Percentiles rank a stretch among this genome's conserved stretches.
phyloP scores from a whole-genome alignment of 2,113 vertebrate genomes.

The Podarcis muralis region DNA sequence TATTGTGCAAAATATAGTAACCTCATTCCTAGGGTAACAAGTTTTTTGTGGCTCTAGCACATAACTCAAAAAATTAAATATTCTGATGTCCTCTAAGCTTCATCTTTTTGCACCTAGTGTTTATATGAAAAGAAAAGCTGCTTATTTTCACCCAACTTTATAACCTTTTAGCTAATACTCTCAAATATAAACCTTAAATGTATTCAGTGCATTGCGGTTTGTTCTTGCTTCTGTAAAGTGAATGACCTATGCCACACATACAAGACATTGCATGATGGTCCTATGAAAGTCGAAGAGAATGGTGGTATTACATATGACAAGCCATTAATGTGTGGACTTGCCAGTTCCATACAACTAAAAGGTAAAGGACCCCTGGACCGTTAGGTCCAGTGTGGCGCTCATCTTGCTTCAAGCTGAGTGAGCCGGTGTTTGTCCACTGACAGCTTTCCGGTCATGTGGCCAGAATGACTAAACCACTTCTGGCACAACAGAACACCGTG shows the following conservation, averaged over 20 bases:
- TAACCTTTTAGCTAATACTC: background rate
- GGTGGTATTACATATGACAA: background rate
- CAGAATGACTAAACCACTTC: too few relatives aligned
- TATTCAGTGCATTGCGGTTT: background rate
- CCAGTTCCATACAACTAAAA: background rate
- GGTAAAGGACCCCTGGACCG: too few relatives aligned
- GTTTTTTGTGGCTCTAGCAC: background rate
- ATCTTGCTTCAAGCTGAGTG: too few relatives aligned
- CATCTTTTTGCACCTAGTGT: background rate
- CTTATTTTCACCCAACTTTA: too few relatives aligned
- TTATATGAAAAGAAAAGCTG: background rate
- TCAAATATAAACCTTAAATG: background rate
- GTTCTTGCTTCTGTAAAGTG: background rate
- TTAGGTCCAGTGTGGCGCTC: too few relatives aligned
- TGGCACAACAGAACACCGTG: too few relatives aligned
- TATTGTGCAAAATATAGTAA: background rate
- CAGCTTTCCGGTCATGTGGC: too few relatives aligned
- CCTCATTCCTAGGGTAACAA: background rate
- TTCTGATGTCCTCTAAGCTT: background rate
- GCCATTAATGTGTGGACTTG: background rate
- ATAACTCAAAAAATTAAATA: background rate
- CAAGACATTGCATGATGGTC: background rate
- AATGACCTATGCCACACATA: background rate
- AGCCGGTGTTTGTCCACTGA: too few relatives aligned
- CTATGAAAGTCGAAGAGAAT: background rate